Evolutionary conservation across 1,140 invertebrate species (phyloP).

Genomic region (Sesamia nonagrioides): DNA sequence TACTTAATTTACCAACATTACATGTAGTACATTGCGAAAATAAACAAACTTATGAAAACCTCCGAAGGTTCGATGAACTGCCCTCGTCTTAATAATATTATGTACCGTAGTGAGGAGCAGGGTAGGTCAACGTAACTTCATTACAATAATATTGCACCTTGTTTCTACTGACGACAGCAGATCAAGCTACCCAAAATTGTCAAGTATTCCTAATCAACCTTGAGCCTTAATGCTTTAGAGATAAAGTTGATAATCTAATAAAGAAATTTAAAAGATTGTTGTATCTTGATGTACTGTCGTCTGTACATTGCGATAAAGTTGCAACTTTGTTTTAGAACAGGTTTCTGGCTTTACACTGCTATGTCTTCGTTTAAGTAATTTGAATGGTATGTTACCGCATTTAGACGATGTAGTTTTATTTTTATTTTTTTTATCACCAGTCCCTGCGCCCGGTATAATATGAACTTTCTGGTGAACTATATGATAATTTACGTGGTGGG

Average conservation of each 20-base stretch:
- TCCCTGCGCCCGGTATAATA: too few relatives aligned
- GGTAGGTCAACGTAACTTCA: constrained; percentile 27
- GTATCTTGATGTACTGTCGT: too few relatives aligned
- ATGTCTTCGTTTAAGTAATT: constrained; percentile 1
- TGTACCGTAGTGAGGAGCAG: not conserved
- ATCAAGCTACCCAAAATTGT: too few relatives aligned
- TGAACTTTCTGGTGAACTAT: not conserved
- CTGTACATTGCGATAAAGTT: constrained; percentile 32
- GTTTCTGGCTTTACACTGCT: not conserved
- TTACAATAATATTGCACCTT: constrained; percentile 36
- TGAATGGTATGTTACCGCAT: not conserved
- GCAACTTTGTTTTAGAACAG: constrained; percentile 34
- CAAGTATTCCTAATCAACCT: too few relatives aligned
- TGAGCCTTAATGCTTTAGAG: too few relatives aligned
- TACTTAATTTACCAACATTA: constrained; percentile 26
- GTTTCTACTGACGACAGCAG: too few relatives aligned
- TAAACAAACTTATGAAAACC: constrained; percentile 36
- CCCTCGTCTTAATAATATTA: not conserved
- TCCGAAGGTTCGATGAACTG: constrained; percentile 34
- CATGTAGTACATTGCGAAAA: constrained; percentile 8
- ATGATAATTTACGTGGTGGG: too few relatives aligned
- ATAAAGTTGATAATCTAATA: too few relatives aligned
- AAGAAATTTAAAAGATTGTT: too few relatives aligned
- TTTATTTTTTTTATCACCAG: not conserved
- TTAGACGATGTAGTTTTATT: not conserved